These are phyloP conservation scores for Epirrita christyi DNA, from an alignment of 2,888 invertebrate genomes.

Conservation along the genomic window DNA sequence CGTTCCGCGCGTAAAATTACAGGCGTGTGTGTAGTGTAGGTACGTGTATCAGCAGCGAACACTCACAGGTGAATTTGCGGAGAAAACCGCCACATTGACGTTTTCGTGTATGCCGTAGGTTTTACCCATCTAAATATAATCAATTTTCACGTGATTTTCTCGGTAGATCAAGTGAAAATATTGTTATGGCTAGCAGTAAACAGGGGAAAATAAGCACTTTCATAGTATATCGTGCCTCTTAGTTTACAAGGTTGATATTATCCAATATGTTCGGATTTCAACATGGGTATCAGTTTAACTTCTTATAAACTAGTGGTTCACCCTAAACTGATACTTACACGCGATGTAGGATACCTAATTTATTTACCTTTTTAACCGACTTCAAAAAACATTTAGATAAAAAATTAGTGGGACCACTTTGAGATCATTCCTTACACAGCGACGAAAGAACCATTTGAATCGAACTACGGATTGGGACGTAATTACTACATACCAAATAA, in stretches of 20 bases:
- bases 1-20: slow-evolving; percentile 65
- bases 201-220: background rate
- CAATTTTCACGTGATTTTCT: slow-evolving; percentile 75
- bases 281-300: too few relatives aligned
- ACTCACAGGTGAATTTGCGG: slow-evolving; percentile 19
- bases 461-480: too few relatives aligned
- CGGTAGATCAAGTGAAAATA: slow-evolving; percentile 65
- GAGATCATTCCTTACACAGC: too few relatives aligned
- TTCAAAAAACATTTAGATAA: too few relatives aligned
- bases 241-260: background rate
- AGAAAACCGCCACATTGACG: slow-evolving; percentile 42
- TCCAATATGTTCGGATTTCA: too few relatives aligned
- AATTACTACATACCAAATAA: too few relatives aligned
- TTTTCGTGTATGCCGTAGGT: slow-evolving; percentile 64
- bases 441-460: too few relatives aligned
- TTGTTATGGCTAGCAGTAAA: slow-evolving; percentile 52
- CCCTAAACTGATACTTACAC: too few relatives aligned
- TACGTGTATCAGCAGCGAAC: slow-evolving; percentile 23
- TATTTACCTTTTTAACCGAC: too few relatives aligned
- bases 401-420: too few relatives aligned
- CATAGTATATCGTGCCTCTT: background rate
- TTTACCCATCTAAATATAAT: slow-evolving; percentile 71
- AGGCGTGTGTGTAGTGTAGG: slow-evolving; percentile 49
- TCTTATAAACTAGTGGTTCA: too few relatives aligned
- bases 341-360: too few relatives aligned